Percentiles rank a stretch among this genome's conserved stretches.
Conservation (phyloP, 2,113 vertebrate genomes). For the Tragelaphus strepsiceros region DNA sequence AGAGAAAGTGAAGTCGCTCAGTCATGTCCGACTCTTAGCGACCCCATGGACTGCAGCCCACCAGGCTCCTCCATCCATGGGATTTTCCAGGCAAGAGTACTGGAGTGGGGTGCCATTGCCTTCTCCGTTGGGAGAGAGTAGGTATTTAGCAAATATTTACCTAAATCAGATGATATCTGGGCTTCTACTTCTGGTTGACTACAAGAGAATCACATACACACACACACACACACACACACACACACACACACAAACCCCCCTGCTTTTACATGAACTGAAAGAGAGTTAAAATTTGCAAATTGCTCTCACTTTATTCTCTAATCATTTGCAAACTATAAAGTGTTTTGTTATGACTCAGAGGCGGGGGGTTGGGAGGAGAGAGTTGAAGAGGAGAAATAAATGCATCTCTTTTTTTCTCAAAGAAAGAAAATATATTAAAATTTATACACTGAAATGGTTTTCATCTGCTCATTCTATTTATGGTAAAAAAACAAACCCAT, state of each 20-base stretch:
- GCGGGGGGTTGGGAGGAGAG: accelerated
- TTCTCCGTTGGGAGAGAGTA: background rate
- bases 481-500: background rate
- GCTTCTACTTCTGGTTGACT: background rate
- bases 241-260: background rate
- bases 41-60: no score
- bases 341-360: background rate
- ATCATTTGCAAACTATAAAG: background rate
- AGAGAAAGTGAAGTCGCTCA: no score
- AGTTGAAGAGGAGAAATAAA: background rate
- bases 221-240: no score
- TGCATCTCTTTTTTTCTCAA: background rate
- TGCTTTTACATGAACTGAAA: background rate
- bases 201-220: background rate
- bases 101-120: no score
- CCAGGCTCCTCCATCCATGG: no score
- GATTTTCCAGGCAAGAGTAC: no score
- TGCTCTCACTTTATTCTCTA: background rate
- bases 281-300: background rate
- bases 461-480: background rate
- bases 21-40: no score
- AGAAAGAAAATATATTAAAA: background rate
- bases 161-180: background rate
- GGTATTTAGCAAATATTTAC: background rate
- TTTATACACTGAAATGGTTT: background rate